Conservation (phyloP, 2,888 invertebrate species). For the Drosophila siamana region DNA sequence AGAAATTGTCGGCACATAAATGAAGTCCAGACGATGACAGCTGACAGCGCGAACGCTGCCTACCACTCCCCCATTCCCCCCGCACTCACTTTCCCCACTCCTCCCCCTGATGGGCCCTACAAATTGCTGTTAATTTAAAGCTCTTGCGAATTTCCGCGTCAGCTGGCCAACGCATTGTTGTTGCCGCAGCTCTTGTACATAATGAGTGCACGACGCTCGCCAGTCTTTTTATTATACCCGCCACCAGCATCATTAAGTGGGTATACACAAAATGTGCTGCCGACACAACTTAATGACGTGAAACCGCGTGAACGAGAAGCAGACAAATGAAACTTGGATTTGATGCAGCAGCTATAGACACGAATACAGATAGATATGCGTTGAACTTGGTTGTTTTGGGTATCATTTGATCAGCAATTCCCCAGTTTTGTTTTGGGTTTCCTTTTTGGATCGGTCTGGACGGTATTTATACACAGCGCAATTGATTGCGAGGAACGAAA, state of each 20-base stretch:
- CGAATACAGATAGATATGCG: neutral
- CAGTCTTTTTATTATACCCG: constrained; percentile 14
- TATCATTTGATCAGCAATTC: neutral
- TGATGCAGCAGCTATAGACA: too few species aligned
- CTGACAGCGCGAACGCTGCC: constrained; percentile 57
- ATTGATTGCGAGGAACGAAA: constrained; percentile 56
- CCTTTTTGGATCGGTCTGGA: constrained; percentile 21
- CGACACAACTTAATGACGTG: neutral
- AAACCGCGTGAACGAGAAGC: neutral
- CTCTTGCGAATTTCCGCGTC: constrained; percentile 74
- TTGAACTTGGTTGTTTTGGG: neutral
- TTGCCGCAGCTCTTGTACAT: constrained; percentile 47
- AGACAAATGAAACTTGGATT: neutral
- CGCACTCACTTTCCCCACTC: neutral
- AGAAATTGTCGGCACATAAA: constrained; percentile 80
- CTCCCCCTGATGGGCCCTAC: constrained; percentile 2
- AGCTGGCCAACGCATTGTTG: constrained; percentile 52
- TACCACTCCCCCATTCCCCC: constrained; percentile 4
- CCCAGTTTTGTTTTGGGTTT: neutral
- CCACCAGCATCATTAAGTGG: neutral
- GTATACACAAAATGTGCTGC: constrained; percentile 1
- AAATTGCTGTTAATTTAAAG: constrained; percentile 72
- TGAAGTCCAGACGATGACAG: constrained; percentile 73
- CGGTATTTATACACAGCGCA: constrained; percentile 33
- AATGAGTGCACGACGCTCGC: constrained; percentile 57